phyloP scores from a whole-genome alignment of 2,113 vertebrate species.

The Aphyosemion australe region DNA sequence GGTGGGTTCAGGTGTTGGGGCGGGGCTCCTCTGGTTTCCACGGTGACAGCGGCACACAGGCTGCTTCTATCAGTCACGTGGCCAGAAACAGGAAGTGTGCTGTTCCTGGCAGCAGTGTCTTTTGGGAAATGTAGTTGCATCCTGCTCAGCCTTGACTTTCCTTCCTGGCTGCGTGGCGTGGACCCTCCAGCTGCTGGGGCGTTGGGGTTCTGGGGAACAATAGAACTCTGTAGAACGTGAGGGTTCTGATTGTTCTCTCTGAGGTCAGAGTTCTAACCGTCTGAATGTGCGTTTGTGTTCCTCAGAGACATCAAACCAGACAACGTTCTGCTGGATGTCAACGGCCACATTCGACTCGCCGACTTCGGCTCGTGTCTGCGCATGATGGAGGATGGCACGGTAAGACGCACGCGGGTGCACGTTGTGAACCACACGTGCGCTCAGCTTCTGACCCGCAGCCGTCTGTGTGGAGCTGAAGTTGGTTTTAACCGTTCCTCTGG shows the following conservation, averaged over 20 bases:
- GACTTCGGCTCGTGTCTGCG: slow-evolving; percentile 97
- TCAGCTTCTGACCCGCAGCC: neutral
- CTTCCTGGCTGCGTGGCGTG: slow-evolving; percentile 45
- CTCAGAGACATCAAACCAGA: slow-evolving; percentile 97
- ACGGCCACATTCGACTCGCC: slow-evolving; percentile 95
- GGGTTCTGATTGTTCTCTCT: neutral
- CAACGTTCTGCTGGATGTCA: slow-evolving; percentile 94
- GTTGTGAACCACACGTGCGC: neutral
- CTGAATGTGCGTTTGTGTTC: neutral
- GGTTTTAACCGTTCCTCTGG: neutral
- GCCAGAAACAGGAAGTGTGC: slow-evolving; percentile 28
- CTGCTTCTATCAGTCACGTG: neutral
- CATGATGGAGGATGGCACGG: slow-evolving; percentile 96
- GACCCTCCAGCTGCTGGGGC: neutral
- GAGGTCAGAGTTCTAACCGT: neutral
- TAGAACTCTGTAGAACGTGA: neutral
- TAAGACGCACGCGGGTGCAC: slow-evolving; percentile 65
- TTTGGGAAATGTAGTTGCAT: slow-evolving; percentile 53
- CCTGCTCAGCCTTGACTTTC: slow-evolving; percentile 46
- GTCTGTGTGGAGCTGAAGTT: neutral
- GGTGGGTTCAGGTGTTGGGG: slow-evolving; percentile 69
- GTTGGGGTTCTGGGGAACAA: neutral
- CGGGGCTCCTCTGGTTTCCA: neutral
- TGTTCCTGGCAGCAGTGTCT: slow-evolving; percentile 62
- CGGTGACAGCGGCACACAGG: neutral